Base-by-base conservation (phyloP, 1,140 invertebrate species). In the Globodera ellingtonae region DNA sequence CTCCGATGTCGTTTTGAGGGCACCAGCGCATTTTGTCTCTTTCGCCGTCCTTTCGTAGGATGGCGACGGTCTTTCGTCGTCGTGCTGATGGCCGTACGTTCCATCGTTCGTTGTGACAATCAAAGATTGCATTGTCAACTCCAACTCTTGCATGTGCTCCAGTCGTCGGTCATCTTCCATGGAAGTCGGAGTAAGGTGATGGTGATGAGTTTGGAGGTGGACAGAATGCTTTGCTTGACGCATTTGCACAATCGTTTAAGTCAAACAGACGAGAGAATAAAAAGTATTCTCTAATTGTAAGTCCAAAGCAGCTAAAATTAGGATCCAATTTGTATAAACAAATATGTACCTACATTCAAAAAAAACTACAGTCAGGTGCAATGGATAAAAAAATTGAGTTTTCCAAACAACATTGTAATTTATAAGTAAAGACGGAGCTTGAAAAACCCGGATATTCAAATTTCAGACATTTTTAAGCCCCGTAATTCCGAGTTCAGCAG, bases 71-170 rank as follows among this genome's bases (percentile, higher is more conserved):
- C 62, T 21, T 6, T 69, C 47, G 8, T 62, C 24, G 44, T 21
- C 59, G 21, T 24, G 50, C 48, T 21, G 47, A 67, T 6, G 62
- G 44, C 18, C 56, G 18, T 76, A 21, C 47, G 35, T 35, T n/a
- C 35, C 13, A 7, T 15, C 59, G 8, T 69, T 76, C 18, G 56
- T 15, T 44, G 75, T 62, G 62, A 76, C 75, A 10, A 18, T 56
- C 52, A 76, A 46, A 10, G 75, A 62, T 76, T 76, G 59, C 75
- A 76, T 76, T 24, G 75, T 76, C 21, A 24, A 62, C n/a, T 76
- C 75, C 52, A 76, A 46, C 24, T 76, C 47, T 10, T 70, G 67
- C 67, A 70, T 35, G 24, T 70, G 67, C 35, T 70, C 67, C 46
- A 35, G n/a, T 18, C 67, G 21, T 18, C 18, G 67, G 24, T 18